These are phyloP conservation scores for Festucalex cinctus DNA, from an alignment of 2,113 vertebrate genomes.

Conservation along the genomic window DNA sequence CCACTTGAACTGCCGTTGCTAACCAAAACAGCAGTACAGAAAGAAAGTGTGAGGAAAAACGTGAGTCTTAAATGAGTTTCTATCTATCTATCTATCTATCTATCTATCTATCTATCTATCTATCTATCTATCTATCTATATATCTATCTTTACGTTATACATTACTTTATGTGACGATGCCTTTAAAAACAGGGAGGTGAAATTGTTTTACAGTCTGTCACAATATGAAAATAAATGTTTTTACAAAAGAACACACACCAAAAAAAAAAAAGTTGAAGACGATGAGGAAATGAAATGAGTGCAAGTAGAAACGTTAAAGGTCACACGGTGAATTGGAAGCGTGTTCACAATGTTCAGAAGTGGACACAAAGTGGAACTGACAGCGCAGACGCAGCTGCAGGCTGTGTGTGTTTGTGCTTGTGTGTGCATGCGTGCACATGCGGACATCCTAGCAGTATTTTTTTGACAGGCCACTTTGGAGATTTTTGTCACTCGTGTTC, in stretches of 20 bases:
- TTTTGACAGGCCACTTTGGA: background rate
- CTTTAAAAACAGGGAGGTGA: too few relatives aligned
- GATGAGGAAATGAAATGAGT: background rate
- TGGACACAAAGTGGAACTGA: slow-evolving; percentile 5
- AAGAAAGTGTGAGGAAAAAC: too few relatives aligned
- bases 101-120: too few relatives aligned
- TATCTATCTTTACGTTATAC: too few relatives aligned
- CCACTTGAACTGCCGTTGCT: too few relatives aligned
- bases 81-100: background rate
- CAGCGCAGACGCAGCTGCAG: background rate
- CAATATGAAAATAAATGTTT: background rate
- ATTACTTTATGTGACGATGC: too few relatives aligned
- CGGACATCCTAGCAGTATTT: background rate
- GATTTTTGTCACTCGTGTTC: background rate
- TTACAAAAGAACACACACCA: too few relatives aligned
- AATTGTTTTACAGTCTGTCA: background rate
- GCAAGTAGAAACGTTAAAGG: background rate
- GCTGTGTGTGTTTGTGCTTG: background rate
- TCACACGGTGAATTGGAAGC: background rate
- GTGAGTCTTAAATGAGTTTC: background rate
- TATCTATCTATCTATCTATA: too few relatives aligned
- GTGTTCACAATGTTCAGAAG: background rate
- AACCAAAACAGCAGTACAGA: background rate
- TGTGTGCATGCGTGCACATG: background rate
- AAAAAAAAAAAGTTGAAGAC: too few relatives aligned